Base-by-base conservation (phyloP, 2,113 vertebrate genomes). In the Picathartes gymnocephalus region DNA sequence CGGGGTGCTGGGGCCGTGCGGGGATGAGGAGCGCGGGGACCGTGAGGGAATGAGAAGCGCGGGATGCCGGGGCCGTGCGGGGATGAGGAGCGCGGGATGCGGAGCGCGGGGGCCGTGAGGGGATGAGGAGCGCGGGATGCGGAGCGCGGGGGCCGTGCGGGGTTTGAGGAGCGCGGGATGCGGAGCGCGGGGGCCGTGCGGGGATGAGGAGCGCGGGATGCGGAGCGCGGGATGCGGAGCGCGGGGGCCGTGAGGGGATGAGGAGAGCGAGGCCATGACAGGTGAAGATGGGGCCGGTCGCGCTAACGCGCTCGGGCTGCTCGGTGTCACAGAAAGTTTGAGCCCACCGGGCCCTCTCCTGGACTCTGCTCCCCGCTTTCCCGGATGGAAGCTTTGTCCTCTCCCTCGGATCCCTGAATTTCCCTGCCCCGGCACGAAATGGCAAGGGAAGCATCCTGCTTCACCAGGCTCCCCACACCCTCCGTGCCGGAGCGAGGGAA, bases 381-480 rank as follows among this genome's bases (percentile, higher is more conserved):
- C 22, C 2, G 2, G 7, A 0, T 19, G 23, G 56, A 35, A 50
- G 51, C 27, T 44, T 14, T 6, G 15, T 5, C 30, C 28, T 23
- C 6, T 4, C 40, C 37, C 22, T 24, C 4, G 22, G 28, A 44
- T 7, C 0, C 1, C 4, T 1, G 27, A 10, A 40, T 62, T 28
- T 9, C 18, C 10, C 39, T 3, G 1, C 30, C 3, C 40, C 3
- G 8, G 40, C 56, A 2, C 8, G 31, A 7, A 4, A 11, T 8
- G 35, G 1, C 61, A 11, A 16, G 8, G 1, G 28, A 11, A 23
- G 51, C 31, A 2, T 19, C 22, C n/a, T 5, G 39, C 64, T 45
- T 25, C 16, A 16, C 1, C 8, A 0, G 2, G 22, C 28, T 33
- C 25, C 45, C 6, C 45, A 4, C 6, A 5, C 3, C 5, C 1